Conservation (phyloP, 2,888 invertebrate species). For the Drosophila melanosoma region DNA sequence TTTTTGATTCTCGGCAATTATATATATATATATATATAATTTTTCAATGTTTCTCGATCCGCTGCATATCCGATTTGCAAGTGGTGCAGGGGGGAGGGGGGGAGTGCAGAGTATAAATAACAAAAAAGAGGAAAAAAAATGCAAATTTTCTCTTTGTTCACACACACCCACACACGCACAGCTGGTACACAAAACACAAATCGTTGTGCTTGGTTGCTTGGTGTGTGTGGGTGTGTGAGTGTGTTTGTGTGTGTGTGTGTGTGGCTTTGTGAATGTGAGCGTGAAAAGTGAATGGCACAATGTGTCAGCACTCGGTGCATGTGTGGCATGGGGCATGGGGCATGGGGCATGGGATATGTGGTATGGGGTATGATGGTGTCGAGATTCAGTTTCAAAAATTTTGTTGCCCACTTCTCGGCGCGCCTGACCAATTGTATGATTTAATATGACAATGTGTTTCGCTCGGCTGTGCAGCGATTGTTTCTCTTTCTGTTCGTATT, state of each 20-base stretch:
- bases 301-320: slow-evolving; percentile 61
- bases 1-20: background rate
- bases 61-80: background rate
- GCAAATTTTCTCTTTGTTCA: slow-evolving; percentile 71
- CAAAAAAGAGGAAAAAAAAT: slow-evolving; percentile 19
- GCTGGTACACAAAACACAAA: slow-evolving; percentile 64
- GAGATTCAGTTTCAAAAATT: slow-evolving; percentile 55
- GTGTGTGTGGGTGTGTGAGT: slow-evolving; percentile 12
- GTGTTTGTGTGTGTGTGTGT: slow-evolving; percentile 6
- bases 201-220: slow-evolving; percentile 24
- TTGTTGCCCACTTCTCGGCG: slow-evolving; percentile 48
- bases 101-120: slow-evolving; percentile 17
- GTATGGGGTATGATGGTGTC: slow-evolving; percentile 25
- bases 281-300: slow-evolving; percentile 76
- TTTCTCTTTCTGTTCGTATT: background rate
- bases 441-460: slow-evolving; percentile 66
- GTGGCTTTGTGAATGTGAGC: slow-evolving; percentile 46
- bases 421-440: slow-evolving; percentile 70
- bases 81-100: no score
- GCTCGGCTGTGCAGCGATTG: slow-evolving; percentile 22
- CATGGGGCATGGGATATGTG: no score
- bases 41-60: background rate
- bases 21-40: background rate
- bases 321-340: background rate
- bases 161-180: slow-evolving; percentile 69